These are phyloP conservation scores for Odontomyia ornata DNA, from an alignment of 2,888 invertebrate genomes.

Conservation along the genomic window DNA sequence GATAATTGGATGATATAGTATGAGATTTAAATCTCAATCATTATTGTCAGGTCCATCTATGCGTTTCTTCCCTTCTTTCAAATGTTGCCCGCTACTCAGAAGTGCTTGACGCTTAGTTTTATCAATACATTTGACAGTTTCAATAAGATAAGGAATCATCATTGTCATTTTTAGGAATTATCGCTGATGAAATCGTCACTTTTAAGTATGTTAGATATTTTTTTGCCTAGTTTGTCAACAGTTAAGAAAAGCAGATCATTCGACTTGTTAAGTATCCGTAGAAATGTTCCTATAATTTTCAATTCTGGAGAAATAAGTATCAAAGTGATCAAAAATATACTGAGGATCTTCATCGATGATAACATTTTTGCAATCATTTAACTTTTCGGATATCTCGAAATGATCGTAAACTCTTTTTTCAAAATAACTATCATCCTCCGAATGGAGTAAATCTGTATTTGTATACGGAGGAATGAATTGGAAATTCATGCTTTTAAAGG, in stretches of 20 bases:
- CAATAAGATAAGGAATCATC: constrained; percentile 79
- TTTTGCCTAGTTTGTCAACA: constrained; percentile 67
- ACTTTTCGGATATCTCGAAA: too few relatives aligned
- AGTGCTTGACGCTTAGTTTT: constrained; percentile 53
- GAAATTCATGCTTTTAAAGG: too few relatives aligned
- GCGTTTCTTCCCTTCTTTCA: constrained; percentile 60
- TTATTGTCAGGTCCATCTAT: constrained; percentile 66
- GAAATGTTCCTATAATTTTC: constrained; percentile 57
- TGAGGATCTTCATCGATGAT: constrained; percentile 65
- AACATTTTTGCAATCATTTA: constrained; percentile 64
- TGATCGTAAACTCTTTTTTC: too few relatives aligned
- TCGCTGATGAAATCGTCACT: constrained; percentile 61
- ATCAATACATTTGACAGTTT: constrained; percentile 68
- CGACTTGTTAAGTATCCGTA: constrained; percentile 57
- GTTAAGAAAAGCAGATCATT: constrained; percentile 64
- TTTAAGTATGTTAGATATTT: constrained; percentile 67
- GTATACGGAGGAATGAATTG: too few relatives aligned
- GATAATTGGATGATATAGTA: too few relatives aligned
- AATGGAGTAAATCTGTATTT: too few relatives aligned
- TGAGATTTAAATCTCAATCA: too few relatives aligned
- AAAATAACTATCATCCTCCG: too few relatives aligned
- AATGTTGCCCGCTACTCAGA: too few relatives aligned
- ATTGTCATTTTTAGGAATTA: constrained; percentile 75
- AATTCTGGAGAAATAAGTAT: constrained; percentile 78
- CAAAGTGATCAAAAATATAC: constrained; percentile 78